Base-by-base conservation (phyloP, 2,888 invertebrate genomes). In the Lacanobia wlatinum region DNA sequence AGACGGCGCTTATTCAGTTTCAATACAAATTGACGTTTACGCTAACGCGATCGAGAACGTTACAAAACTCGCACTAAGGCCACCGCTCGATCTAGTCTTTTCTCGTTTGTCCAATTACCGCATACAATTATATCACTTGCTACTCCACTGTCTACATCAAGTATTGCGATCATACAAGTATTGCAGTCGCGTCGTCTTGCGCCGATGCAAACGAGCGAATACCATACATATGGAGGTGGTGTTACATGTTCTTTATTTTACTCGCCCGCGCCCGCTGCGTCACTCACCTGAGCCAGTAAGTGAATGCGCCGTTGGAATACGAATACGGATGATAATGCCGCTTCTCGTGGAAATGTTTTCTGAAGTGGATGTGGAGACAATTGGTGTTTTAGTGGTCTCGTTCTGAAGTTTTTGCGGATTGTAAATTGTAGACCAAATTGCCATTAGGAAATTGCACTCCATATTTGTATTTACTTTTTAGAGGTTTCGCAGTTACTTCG, bases 241-340 rank as follows among this genome's bases (percentile, higher is more conserved):
- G 80, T 82, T 82, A 77, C 61, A 59, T 74, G 77, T 79, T 86
- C 84, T 88, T 88, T 88, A 86, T 88, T 89, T 90, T 87, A 87
- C 83, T 85, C 82, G 73, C 73, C 82, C 78, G 84, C 78, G 74
- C 78, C 82, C 78, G 84, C 86, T 85, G 81, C 87, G 84, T 84
- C 86, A 82, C 83, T 87, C 85, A 83, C 83, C 84, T 85, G 80
- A 71, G 76, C 70, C 78, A 79, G 82, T 84, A 87, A 89, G 86
- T 89, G 87, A 88, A 89, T 88, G 87, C 82, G 84, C 85, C 70
- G 66, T 73, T 61, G 87, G 90, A 89, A 90, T 90, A 86, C 85
- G 62, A 82, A 83, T 76, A 73, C 62, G 48, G 70, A 69, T 59
- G 66, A 80, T 81, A 77, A 64, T 81, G 66, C 77, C 56, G 63